These are phyloP conservation scores for Lepidochrysops patricia DNA, from an alignment of 2,888 invertebrate species.

Conservation along the genomic window DNA sequence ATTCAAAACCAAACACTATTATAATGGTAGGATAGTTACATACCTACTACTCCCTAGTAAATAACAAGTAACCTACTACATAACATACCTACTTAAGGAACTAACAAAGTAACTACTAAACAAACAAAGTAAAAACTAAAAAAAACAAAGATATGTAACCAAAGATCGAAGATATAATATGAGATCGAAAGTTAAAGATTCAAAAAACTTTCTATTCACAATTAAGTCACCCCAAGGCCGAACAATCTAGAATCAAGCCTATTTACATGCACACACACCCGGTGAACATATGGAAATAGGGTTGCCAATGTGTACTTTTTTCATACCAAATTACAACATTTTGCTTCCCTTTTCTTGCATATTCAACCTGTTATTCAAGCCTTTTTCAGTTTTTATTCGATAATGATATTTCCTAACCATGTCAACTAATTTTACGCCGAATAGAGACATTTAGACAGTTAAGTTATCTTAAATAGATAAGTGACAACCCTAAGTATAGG, in stretches of 20 bases:
- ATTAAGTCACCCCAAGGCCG: conserved; percentile 5
- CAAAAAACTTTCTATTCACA: conserved; percentile 6
- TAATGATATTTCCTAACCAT: no score
- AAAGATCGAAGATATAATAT: conserved; percentile 1
- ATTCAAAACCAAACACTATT: no score
- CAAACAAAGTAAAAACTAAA: no score
- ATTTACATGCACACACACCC: not conserved
- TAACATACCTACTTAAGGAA: no score
- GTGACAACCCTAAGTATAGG: conserved; percentile 4
- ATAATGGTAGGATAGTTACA: no score
- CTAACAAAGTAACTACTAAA: no score
- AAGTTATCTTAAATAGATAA: no score
- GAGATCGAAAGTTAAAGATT: conserved; percentile 10
- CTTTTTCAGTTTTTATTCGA: no score
- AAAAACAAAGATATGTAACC: not conserved
- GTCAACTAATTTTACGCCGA: no score
- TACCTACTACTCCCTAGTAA: no score
- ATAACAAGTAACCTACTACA: no score
- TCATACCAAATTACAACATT: not conserved
- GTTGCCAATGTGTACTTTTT: not conserved
- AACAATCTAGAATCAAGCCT: conserved; percentile 6
- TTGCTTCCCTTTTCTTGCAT: not conserved
- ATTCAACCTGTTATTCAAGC: not conserved
- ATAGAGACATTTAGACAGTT: no score
- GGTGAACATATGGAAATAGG: not conserved